phyloP scores from a whole-genome alignment of 2,113 vertebrate species.

The Panthera tigris region DNA sequence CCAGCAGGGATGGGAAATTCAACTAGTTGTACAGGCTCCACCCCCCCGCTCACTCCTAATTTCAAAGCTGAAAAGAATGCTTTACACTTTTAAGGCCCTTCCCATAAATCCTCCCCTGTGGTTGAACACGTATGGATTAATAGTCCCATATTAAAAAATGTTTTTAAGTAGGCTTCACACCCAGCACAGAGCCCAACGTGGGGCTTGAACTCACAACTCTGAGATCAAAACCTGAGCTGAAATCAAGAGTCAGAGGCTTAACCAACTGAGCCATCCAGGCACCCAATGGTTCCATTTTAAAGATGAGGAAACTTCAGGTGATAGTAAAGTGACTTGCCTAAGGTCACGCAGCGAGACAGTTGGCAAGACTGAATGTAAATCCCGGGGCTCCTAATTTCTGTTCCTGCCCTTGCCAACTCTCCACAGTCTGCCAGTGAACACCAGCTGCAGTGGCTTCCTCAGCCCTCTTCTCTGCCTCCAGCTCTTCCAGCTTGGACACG shows the following conservation, averaged over 20 bases:
- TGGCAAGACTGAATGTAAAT: not conserved
- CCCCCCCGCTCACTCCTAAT: not conserved
- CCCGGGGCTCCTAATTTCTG: not conserved
- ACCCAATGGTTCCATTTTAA: not conserved
- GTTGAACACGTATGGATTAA: not conserved
- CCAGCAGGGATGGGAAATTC: not conserved
- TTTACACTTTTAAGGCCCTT: not conserved
- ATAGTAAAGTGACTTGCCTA: not conserved
- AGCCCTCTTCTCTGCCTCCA: not conserved
- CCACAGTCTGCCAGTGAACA: not conserved
- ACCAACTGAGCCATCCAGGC: no score
- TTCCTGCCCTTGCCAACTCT: not conserved
- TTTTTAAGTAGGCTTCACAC: no score
- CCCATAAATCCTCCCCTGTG: not conserved
- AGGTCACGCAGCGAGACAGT: not conserved
- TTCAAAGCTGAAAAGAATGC: slow-evolving; percentile 20
- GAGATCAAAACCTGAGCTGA: no score
- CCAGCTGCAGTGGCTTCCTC: not conserved
- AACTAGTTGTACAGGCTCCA: not conserved
- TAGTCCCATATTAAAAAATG: not conserved
- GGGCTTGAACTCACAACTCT: no score
- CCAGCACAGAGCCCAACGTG: no score
- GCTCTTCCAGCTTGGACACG: not conserved
- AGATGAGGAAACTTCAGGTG: not conserved
- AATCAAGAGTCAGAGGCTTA: no score